Percentiles rank a stretch among this genome's conserved stretches.
Evolutionary conservation across 2,113 vertebrate genomes (phyloP).

Genomic region (Psittacula cyanocephala): DNA sequence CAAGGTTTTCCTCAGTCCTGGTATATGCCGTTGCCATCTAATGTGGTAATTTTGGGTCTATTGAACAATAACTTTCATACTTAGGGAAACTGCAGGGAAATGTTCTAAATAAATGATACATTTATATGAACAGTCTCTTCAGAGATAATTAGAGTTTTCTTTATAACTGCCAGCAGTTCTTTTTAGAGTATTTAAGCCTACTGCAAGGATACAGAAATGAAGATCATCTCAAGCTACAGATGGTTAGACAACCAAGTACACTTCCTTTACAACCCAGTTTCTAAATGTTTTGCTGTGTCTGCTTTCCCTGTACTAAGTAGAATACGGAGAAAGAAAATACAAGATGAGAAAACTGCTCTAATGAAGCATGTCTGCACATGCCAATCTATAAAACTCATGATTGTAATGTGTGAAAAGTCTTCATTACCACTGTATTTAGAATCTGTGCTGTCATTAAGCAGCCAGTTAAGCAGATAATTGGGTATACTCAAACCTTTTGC

Average conservation of each 20-base stretch:
- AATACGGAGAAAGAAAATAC: background rate
- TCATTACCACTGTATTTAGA: background rate
- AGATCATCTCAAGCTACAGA: background rate
- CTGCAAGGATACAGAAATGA: background rate
- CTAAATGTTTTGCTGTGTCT: background rate
- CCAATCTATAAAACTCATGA: background rate
- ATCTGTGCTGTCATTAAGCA: background rate
- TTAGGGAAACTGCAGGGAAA: background rate
- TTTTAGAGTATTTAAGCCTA: background rate
- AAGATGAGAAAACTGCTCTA: background rate
- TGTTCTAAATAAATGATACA: background rate
- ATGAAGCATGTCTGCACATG: background rate
- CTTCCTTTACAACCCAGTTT: background rate
- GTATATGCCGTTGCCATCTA: background rate
- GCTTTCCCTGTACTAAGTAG: background rate
- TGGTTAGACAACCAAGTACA: background rate
- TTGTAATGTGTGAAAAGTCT: background rate
- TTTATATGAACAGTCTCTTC: background rate
- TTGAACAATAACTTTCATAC: background rate
- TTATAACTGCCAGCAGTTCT: background rate
- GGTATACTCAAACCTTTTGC: background rate
- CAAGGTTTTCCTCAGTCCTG: background rate
- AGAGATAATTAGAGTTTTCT: background rate
- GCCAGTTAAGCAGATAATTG: background rate
- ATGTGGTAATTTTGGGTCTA: background rate